Evolutionary conservation across 2,888 invertebrate species (phyloP), one percentile per base, ranked within the genome.

Genomic region (Mythimna vitellina): DNA sequence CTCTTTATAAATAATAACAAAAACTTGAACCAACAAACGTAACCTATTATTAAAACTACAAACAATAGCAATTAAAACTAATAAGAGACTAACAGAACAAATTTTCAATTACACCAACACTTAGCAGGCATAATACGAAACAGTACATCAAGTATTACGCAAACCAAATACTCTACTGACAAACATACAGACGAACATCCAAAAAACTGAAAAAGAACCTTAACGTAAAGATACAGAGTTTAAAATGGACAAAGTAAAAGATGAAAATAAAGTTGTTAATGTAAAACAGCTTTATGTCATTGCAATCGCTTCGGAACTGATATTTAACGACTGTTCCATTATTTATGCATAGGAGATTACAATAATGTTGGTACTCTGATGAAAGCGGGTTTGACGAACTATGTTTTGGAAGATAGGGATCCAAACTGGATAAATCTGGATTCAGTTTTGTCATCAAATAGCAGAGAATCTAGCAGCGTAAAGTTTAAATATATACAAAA

Each of bases 271-370:
- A 54, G 64, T 90, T 86, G 92, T 89, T 85, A 86, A 89, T 88
- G 88, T 80, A 89, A 89, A 91, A 88, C 91, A 92, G 91, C 92
- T 93, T 92, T 92, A 89, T 93, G 93, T 93, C 92, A 93, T 89
- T 92, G 93, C 92, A 93, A 93, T 92, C 90, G 91, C 92, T 90
- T 92, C 89, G 88, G 88, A 92, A 92, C 93, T 94, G 93, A 94
- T 94, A 95, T 94, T 95, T 95, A 94, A 94, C 93, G 93, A 92
- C 92, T 90, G 88, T 86, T 85, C 88, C 86, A 89, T 94, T 92
- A 94, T 94, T 93, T 93, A 94, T 93, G 92, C 92, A 90, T 91
- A 90, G 89, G 87, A 93, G 92, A 93, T 94, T 93, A 93, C 92
- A 94, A 93, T 92, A 91, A 90, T 90, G 89, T 92, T 90, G 87